Percentiles rank a stretch among this genome's conserved stretches.
Conservation (phyloP, 2,113 vertebrate genomes). For the Pteropus alecto region DNA sequence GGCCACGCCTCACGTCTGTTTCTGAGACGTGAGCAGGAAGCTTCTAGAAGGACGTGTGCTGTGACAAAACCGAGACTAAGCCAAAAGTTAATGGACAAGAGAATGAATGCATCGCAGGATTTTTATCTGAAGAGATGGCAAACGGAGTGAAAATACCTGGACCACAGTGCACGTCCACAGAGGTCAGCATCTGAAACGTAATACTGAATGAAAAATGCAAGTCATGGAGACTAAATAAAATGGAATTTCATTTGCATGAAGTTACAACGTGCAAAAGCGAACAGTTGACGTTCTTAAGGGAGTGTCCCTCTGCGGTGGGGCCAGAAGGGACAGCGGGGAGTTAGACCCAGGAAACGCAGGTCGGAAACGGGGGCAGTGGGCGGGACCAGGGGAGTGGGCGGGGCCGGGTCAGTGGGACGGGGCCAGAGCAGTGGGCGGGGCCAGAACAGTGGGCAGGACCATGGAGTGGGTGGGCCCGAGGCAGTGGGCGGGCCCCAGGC, state of each 20-base stretch:
- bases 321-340: too few relatives aligned
- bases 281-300: accelerated
- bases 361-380: too few relatives aligned
- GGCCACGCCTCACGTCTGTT: accelerated
- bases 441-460: too few relatives aligned
- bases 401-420: too few relatives aligned
- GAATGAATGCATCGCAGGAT: accelerated
- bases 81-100: accelerated
- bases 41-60: background rate
- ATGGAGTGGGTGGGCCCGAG: too few relatives aligned
- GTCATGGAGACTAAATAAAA: background rate
- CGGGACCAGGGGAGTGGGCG: too few relatives aligned
- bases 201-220: background rate
- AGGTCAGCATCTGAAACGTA: accelerated
- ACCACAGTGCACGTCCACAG: accelerated
- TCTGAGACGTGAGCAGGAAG: accelerated
- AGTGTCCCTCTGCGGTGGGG: too few relatives aligned
- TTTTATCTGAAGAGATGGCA: background rate
- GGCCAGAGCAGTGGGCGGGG: too few relatives aligned
- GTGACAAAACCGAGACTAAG: background rate
- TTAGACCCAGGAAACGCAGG: too few relatives aligned
- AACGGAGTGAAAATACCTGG: accelerated
- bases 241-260: too few relatives aligned
- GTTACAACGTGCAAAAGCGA: too few relatives aligned
- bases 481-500: too few relatives aligned